Conservation (phyloP, 1,140 invertebrate genomes). For the Drosophila ohnishii region DNA sequence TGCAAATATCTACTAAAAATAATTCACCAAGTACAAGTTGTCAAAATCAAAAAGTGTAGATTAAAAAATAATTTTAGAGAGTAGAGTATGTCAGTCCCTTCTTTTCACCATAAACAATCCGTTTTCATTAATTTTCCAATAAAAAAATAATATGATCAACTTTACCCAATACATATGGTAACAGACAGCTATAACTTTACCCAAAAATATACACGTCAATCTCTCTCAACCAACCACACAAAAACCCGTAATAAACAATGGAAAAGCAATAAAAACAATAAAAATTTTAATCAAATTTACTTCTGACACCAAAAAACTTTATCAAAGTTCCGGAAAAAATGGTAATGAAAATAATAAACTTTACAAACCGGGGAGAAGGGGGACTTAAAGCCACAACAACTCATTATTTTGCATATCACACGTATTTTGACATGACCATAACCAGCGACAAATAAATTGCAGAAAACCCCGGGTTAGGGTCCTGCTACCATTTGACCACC, state of each 20-base stretch:
- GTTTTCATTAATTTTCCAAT: background rate
- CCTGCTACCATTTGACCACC: conserved; percentile 50
- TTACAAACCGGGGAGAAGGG: background rate
- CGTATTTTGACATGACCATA: conserved; percentile 79
- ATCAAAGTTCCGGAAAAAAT: conserved; percentile 16
- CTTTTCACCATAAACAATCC: background rate
- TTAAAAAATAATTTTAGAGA: too few relatives aligned
- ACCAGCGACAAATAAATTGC: conserved; percentile 76
- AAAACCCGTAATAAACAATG: background rate
- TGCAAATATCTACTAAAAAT: background rate
- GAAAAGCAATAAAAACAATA: background rate
- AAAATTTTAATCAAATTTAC: conserved; percentile 31
- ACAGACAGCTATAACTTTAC: background rate
- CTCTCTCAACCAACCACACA: background rate
- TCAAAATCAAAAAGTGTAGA: too few relatives aligned
- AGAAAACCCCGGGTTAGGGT: conserved; percentile 68
- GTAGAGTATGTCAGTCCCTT: too few relatives aligned
- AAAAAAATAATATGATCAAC: background rate
- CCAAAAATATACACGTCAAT: background rate
- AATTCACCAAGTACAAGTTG: background rate
- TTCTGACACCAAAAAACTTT: conserved; percentile 24
- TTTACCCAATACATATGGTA: background rate
- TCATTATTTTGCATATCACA: conserved; percentile 80
- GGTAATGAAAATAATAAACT: conserved; percentile 51
- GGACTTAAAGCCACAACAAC: conserved; percentile 64